A percentile compares a stretch with the other conserved stretches of the same genome.
These are phyloP conservation scores for Panonychus citri DNA, from an alignment of 1,140 invertebrate species.

Conservation along the genomic window DNA sequence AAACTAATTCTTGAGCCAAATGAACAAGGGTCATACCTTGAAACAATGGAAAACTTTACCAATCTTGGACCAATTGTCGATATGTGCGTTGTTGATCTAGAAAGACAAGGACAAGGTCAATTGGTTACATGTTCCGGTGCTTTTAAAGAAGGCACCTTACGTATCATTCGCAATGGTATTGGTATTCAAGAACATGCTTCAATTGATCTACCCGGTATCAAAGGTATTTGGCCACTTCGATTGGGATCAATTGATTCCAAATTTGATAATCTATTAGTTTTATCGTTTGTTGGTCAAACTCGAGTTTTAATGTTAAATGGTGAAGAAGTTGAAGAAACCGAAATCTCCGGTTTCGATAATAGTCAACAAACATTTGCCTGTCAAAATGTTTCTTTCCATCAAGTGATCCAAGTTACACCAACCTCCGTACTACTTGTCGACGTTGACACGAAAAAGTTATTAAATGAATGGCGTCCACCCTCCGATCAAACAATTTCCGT, in stretches of 20 bases:
- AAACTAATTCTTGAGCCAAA: slow-evolving; percentile 64
- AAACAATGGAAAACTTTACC: slow-evolving; percentile 83
- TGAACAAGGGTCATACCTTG: slow-evolving; percentile 67
- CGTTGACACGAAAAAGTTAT: slow-evolving; percentile 36
- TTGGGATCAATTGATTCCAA: slow-evolving; percentile 33
- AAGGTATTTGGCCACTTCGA: slow-evolving; percentile 84
- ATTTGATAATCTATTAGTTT: slow-evolving; percentile 65
- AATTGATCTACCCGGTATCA: slow-evolving; percentile 87
- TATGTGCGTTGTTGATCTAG: slow-evolving; percentile 89
- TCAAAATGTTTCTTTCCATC: slow-evolving; percentile 45
- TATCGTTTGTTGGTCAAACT: slow-evolving; percentile 83
- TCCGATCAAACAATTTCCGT: slow-evolving; percentile 56
- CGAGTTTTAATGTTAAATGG: slow-evolving; percentile 64
- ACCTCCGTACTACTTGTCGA: slow-evolving; percentile 41
- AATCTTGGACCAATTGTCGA: slow-evolving; percentile 93
- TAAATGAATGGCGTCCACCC: slow-evolving; percentile 51
- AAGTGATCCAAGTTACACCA: slow-evolving; percentile 48
- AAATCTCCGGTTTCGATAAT: slow-evolving; percentile 55
- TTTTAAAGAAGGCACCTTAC: slow-evolving; percentile 87
- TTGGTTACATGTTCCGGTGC: slow-evolving; percentile 89
- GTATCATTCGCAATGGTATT: slow-evolving; percentile 91
- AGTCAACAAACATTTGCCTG: slow-evolving; percentile 80
- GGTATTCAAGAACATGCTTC: slow-evolving; percentile 92
- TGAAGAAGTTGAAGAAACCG: slow-evolving; percentile 91
- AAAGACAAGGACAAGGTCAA: slow-evolving; percentile 88